Evolutionary conservation across 1,140 invertebrate genomes (phyloP), one percentile per base, ranked within the genome.

Genomic region (Cyclina sinensis): DNA sequence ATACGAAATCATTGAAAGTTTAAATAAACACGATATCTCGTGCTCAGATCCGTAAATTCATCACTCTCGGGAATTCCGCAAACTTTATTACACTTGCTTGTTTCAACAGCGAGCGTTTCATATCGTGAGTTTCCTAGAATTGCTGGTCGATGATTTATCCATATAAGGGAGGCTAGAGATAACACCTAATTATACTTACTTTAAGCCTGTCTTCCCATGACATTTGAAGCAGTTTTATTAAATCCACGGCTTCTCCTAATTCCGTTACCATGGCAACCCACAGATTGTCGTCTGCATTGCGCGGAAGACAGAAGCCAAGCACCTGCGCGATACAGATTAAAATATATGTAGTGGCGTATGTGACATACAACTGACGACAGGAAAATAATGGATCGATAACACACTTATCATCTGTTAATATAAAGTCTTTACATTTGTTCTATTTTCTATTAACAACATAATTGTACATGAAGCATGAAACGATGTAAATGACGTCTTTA

Each of bases 121-220:
- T 43, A 43, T 14, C 3, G 21, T 57, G 54, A 4, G 24, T 57
- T 57, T 5, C 54, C 54, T 57, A 18, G 54, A 57, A n/a, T 18
- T 57, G 16, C 24, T 57, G 54, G 54, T 57, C 54, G 54, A 57
- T 27, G 54, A 24, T 57, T 57, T 57, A 57, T 5, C 32, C 32
- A 9, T 68, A 68, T 24, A 68, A 14, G 24, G 62, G 27, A 68
- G 11, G 32, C 11, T 30, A 30, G 62, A 68, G 14, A 68, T 16
- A 14, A 68, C 32, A n/a, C 14, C 79, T 43, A 82, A 37, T 81
- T 88, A 46, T 43, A 91, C 93, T 92, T 92, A 96, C 95, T 90
- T 94, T 92, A 9, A 96, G 85, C 73, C 95, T 91, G 81, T 95
- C 94, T 91, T 96, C 95, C 95, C 95, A 96, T 46, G 95, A 94